Conservation (phyloP, 2,888 invertebrate species). For the Aphrophora alni region DNA sequence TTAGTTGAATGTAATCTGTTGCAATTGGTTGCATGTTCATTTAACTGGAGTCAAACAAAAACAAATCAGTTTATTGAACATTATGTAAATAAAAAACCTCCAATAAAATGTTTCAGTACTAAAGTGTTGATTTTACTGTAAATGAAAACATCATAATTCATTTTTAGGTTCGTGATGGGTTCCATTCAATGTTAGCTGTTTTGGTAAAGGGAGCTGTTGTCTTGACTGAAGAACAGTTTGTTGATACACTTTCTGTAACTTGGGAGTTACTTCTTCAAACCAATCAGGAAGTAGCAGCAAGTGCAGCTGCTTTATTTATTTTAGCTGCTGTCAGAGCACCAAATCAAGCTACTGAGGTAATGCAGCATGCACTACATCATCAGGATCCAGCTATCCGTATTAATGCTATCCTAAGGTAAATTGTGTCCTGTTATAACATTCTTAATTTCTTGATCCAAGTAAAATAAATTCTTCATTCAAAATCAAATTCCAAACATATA, state of each 20-base stretch:
- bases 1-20: no score
- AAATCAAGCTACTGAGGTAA: conserved; percentile 85
- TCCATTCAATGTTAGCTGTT: conserved; percentile 87
- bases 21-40: no score
- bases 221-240: conserved; percentile 84
- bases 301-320: conserved; percentile 89
- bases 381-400: conserved; percentile 82
- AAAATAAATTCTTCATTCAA: not conserved
- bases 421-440: not conserved
- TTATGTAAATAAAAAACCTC: no score
- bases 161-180: conserved; percentile 80
- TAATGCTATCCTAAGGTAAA: conserved; percentile 77
- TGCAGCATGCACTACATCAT: conserved; percentile 87
- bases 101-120: no score
- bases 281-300: conserved; percentile 86
- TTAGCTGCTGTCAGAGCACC: conserved; percentile 92
- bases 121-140: no score
- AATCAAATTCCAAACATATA: no score
- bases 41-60: no score
- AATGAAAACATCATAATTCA: no score
- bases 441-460: not conserved
- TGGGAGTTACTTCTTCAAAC: conserved; percentile 95
- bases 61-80: no score
- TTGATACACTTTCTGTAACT: conserved; percentile 87
- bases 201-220: conserved; percentile 90